Percentiles rank a stretch among this genome's conserved stretches.
phyloP scores from a whole-genome alignment of 2,113 vertebrate genomes.

The Amazona vittata region DNA sequence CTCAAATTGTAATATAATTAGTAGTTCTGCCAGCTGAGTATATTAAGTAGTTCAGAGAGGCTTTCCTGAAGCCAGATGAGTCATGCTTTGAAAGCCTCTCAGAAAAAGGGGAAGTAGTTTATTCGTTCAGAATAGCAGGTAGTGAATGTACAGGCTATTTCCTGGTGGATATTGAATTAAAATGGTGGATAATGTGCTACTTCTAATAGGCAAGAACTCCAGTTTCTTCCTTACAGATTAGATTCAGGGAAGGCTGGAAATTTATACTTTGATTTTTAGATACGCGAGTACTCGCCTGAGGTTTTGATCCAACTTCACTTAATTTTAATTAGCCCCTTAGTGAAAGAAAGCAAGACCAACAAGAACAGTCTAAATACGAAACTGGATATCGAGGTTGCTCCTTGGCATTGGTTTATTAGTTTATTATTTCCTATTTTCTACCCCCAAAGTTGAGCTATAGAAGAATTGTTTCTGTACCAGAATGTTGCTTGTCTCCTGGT shows the following conservation, averaged over 20 bases:
- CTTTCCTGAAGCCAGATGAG: constrained; percentile 35
- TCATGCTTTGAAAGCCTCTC: neutral
- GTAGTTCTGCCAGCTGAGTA: constrained; percentile 6
- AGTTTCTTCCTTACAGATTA: neutral
- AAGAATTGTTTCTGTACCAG: too few relatives aligned
- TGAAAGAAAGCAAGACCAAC: neutral
- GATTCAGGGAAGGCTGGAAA: neutral
- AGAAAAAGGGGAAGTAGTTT: neutral
- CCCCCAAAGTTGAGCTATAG: neutral
- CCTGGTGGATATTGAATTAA: neutral
- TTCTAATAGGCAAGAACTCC: neutral
- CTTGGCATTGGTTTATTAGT: neutral
- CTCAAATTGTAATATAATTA: constrained; percentile 34
- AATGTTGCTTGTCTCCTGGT: rapidly evolving
- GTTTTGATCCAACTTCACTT: neutral
- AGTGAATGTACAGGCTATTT: neutral
- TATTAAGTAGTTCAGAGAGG: constrained; percentile 18
- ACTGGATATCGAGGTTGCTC: rapidly evolving
- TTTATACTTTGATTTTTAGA: neutral
- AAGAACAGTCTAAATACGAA: neutral
- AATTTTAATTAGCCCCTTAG: neutral
- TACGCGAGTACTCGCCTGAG: rapidly evolving
- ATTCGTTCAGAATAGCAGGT: constrained; percentile 8
- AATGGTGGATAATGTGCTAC: neutral
- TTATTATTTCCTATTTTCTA: neutral